Base-by-base conservation (phyloP, 2,888 invertebrate genomes). In the Ophion costatus region DNA sequence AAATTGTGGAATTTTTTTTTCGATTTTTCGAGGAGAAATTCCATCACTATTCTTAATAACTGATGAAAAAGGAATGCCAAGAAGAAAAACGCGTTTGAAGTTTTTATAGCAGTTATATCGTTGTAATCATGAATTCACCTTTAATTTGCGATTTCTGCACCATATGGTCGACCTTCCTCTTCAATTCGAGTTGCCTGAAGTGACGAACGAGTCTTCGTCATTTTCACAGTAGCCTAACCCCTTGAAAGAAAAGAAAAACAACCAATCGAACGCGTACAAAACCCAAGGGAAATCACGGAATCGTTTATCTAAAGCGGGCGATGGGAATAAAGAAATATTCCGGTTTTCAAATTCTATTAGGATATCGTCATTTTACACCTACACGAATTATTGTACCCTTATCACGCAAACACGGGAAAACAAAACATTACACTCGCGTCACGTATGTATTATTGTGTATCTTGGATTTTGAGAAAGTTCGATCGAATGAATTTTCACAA, bases 341-440 rank as follows among this genome's bases (percentile, higher is more conserved):
- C 81, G 73, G 51, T 81, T 51, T 56, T 70, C 64, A 67, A 22
- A 81, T 81, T 59, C 63, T 67, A 80, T 82, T 82, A 67, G 17
- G 66, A 66, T 80, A 79, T 82, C 66, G 82, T 82, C 74, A 79
- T 84, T 84, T 84, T 71, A 81, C 70, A 79, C 75, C 33, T 64
- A 56, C 82, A 73, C 56, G 59, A 79, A 79, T 84, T 79, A 75
- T 70, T 84, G 71, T 82, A 75, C 63, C 82, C 78, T 75, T 11
- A 51, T 51, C 63, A 63, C 33, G 29, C 63, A 63, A 14, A 80
- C 59, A 59, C 14, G 17, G 22, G 73, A 11, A 69, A 61, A 64
- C 42, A 67, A 59, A 22, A 56, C 51, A 67, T 64, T 20, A 81
- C 56, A 71, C 29, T 64, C 66, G 24, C 42, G 66, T 59, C 79